These are phyloP conservation scores for Melitaea cinxia DNA, from an alignment of 1,140 invertebrate genomes.

Conservation along the genomic window DNA sequence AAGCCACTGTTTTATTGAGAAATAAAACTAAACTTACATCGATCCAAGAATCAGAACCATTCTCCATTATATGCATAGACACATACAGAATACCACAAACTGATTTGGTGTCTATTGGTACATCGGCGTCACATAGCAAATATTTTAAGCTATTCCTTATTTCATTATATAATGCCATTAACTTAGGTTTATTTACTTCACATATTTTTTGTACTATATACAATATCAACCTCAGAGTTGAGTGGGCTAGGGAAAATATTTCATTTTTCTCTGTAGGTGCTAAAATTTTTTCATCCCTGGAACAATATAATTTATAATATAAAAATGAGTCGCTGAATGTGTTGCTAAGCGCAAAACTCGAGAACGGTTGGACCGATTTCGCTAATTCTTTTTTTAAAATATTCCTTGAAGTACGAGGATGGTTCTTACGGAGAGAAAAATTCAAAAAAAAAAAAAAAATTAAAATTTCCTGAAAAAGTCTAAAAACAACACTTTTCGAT, in stretches of 20 bases:
- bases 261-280: constrained; percentile 69
- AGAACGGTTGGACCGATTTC: too few relatives aligned
- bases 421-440: too few relatives aligned
- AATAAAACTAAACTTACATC: constrained; percentile 47
- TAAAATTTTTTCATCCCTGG: constrained; percentile 45
- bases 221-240: constrained; percentile 50
- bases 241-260: constrained; percentile 57
- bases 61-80: constrained; percentile 48
- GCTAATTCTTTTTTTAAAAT: too few relatives aligned
- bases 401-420: too few relatives aligned
- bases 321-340: too few relatives aligned
- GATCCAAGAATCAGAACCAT: constrained; percentile 54
- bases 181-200: constrained; percentile 21
- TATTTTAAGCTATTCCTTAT: constrained; percentile 48
- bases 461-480: too few relatives aligned
- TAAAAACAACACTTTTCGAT: too few relatives aligned
- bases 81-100: constrained; percentile 62
- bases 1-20: too few relatives aligned
- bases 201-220: constrained; percentile 58
- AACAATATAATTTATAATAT: constrained; percentile 33
- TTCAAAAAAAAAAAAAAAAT: too few relatives aligned
- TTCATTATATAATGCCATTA: constrained; percentile 35
- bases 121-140: constrained; percentile 55
- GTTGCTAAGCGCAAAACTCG: too few relatives aligned
- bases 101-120: constrained; percentile 73